These are phyloP conservation scores for Pseudoips prasinana DNA, from an alignment of 2,888 invertebrate species.

Conservation along the genomic window DNA sequence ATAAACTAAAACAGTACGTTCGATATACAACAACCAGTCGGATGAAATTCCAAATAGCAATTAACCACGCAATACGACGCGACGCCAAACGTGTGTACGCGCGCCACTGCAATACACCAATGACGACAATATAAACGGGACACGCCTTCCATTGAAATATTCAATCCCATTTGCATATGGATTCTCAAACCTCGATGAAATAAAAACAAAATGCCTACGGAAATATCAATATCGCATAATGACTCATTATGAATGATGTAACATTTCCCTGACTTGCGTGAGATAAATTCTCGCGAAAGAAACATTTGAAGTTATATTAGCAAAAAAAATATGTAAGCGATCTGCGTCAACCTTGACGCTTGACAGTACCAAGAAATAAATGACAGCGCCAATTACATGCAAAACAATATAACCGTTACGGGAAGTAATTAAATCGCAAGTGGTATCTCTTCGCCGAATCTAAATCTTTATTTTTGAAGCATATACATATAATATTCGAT, in stretches of 20 bases:
- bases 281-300: constrained; percentile 59
- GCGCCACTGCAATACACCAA: constrained; percentile 17
- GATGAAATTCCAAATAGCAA: constrained; percentile 49
- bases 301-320: constrained; percentile 45
- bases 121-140: constrained; percentile 34
- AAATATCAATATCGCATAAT: constrained; percentile 24
- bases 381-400: no score
- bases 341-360: constrained; percentile 22
- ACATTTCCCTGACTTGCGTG: constrained; percentile 60
- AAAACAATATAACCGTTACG: no score
- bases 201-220: constrained; percentile 21
- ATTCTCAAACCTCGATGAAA: constrained; percentile 43
- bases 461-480: no score
- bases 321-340: constrained; percentile 32
- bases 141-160: constrained; percentile 55
- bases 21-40: constrained; percentile 39
- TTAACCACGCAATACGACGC: constrained; percentile 42
- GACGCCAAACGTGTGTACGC: constrained; percentile 43
- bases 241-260: constrained; percentile 65
- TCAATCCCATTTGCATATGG: constrained; percentile 33
- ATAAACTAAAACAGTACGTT: constrained; percentile 29
- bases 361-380: constrained; percentile 13
- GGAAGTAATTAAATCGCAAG: no score
- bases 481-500: no score
- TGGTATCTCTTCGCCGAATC: no score